phyloP scores from a whole-genome alignment of 2,888 invertebrate genomes.

The Cyrtodaria siliqua region DNA sequence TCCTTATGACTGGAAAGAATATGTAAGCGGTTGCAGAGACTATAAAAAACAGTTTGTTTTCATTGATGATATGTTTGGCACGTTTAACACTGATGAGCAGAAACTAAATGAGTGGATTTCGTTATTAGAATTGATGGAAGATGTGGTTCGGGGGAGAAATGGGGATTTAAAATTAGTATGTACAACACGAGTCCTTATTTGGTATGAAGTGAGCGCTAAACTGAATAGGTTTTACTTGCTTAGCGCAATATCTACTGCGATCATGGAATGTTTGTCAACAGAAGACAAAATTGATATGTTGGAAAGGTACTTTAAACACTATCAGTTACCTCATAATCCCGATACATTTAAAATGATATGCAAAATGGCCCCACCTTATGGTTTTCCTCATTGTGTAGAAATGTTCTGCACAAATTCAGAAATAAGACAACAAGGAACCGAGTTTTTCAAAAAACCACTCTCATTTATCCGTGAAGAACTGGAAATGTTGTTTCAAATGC shows the following conservation, averaged over 20 bases:
- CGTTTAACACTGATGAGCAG: conserved; percentile 14
- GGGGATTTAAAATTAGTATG: conserved; percentile 26
- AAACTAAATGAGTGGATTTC: conserved; percentile 29
- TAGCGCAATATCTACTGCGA: background rate
- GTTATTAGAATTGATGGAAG: conserved; percentile 14
- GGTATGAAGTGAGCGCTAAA: conserved; percentile 4
- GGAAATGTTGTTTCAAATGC: background rate
- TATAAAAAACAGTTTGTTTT: conserved; percentile 21
- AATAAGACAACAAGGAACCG: conserved; percentile 7
- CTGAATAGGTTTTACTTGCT: conserved; percentile 14
- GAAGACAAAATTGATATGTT: conserved; percentile 15
- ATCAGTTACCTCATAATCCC: background rate
- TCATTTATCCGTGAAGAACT: conserved; percentile 19
- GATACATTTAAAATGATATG: background rate
- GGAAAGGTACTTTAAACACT: conserved; percentile 21
- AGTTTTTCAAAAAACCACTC: conserved; percentile 27
- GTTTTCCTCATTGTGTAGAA: conserved; percentile 40
- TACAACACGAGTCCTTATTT: conserved; percentile 15
- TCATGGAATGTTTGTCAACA: no score
- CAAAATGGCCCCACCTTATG: conserved; percentile 5
- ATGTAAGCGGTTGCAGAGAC: background rate
- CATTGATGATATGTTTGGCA: conserved; percentile 42
- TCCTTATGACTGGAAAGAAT: conserved; percentile 29
- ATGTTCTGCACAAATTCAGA: conserved; percentile 30
- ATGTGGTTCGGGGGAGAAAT: conserved; percentile 5